phyloP scores from a whole-genome alignment of 2,797 vertebrate genomes.

The Dryobates pubescens region DNA sequence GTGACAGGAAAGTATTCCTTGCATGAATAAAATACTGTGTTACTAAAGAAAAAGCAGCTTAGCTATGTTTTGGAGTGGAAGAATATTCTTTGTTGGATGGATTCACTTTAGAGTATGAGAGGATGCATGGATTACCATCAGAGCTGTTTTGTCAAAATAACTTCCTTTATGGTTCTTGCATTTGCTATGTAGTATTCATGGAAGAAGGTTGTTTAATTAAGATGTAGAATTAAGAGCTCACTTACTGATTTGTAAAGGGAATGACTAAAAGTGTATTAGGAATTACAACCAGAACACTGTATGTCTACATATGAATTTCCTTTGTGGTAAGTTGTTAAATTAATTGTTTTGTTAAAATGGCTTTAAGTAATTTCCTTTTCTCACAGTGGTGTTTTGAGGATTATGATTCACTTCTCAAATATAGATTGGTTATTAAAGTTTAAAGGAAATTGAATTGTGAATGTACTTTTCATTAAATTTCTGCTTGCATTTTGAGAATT shows the following conservation, averaged over 20 bases:
- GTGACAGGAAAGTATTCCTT: background rate
- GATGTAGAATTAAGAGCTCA: slow-evolving; percentile 37
- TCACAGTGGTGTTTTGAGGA: slow-evolving; percentile 1
- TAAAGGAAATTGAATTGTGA: background rate
- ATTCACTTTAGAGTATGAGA: background rate
- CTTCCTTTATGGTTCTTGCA: slow-evolving; percentile 24
- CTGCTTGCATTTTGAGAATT: slow-evolving; percentile 13
- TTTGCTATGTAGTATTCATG: background rate
- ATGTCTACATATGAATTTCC: slow-evolving; percentile 25
- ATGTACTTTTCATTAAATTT: slow-evolving; percentile 16
- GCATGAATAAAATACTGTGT: background rate
- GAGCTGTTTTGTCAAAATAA: slow-evolving; percentile 8
- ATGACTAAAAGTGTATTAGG: slow-evolving; percentile 6
- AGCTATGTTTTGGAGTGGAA: background rate
- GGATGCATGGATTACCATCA: background rate
- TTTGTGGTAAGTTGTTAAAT: slow-evolving; percentile 61
- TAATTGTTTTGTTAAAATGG: slow-evolving; percentile 57
- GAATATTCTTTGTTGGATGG: background rate
- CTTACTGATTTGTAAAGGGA: slow-evolving; percentile 40
- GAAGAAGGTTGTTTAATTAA: slow-evolving; percentile 39
- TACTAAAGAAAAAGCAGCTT: slow-evolving; percentile 17
- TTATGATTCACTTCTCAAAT: slow-evolving; percentile 16
- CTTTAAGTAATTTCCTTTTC: slow-evolving; percentile 36
- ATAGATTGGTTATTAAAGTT: slow-evolving; percentile 17
- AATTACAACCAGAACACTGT: background rate